Evolutionary conservation across 2,888 invertebrate species (phyloP).

Genomic region (Caenorhabditis sp.): DNA sequence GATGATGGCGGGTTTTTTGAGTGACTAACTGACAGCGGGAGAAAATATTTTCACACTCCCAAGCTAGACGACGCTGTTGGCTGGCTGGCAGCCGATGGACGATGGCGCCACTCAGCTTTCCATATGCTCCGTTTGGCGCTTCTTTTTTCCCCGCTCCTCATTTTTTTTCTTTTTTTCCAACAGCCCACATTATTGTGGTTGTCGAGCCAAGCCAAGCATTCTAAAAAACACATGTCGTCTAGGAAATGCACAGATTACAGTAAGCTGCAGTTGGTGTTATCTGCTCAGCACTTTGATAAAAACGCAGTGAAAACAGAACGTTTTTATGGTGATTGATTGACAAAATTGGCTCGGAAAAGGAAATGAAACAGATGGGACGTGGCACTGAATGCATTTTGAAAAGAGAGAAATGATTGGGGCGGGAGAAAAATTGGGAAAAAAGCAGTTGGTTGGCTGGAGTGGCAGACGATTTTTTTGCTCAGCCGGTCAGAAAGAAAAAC

Average conservation of each 20-base stretch:
- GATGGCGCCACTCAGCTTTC: constrained; percentile 14
- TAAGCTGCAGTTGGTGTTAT: constrained; percentile 25
- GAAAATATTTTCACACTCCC: constrained; percentile 50
- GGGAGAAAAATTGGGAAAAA: neutral
- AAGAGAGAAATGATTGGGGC: constrained; percentile 9
- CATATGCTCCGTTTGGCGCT: constrained; percentile 26
- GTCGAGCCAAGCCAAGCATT: neutral
- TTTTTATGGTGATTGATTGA: constrained; percentile 47
- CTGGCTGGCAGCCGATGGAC: constrained; percentile 10
- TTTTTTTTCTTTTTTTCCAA: constrained; percentile 1
- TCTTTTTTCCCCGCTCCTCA: constrained; percentile 1
- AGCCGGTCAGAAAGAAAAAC: constrained; percentile 11
- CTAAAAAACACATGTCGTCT: constrained; percentile 39
- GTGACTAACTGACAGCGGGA: constrained; percentile 39
- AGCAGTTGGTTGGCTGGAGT: neutral
- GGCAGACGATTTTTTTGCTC: constrained; percentile 28
- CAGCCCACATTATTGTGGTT: constrained; percentile 34
- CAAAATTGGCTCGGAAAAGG: constrained; percentile 10
- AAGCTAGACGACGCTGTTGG: constrained; percentile 45
- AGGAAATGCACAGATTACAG: constrained; percentile 49
- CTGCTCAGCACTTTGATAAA: neutral
- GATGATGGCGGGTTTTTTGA: constrained; percentile 9
- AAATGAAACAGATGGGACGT: constrained; percentile 1
- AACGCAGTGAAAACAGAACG: constrained; percentile 35
- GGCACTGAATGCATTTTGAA: neutral